Base-by-base conservation (phyloP, 2,888 invertebrate species). In the Chrysolina haemoptera region DNA sequence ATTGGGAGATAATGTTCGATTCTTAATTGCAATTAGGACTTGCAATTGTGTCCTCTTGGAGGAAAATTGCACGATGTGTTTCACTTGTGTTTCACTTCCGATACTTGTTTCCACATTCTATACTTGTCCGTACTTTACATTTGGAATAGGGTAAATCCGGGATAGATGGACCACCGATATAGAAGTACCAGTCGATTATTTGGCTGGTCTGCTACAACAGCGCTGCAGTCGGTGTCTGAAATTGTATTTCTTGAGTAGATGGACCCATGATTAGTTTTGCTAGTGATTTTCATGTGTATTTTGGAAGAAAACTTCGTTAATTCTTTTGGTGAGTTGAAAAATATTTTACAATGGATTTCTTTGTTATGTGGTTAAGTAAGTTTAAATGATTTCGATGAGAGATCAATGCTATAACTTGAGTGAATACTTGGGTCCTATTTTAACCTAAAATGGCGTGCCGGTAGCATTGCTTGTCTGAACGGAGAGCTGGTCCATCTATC, bases 261-360 rank as follows among this genome's bases (percentile, higher is more conserved):
- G n/a, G 46, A 46, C 6, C 46, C n/a, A n/a, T 46, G 46, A n/a
- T n/a, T 46, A 46, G 46, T 46, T 46, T 14, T 12, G n/a, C n/a
- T 46, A 6, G 46, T 46, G 46, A 46, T 12, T 46, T n/a, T 8
- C 46, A 46, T 46, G n/a, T 46, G 46, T 46, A 46, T 8, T n/a
- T 46, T n/a, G n/a, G 46, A 8, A 46, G 46, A 46, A 46, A 46
- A 46, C 46, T 46, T 46, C 46, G n/a, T 46, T 46, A n/a, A 46
- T 46, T 46, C 8, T 8, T 46, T 46, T 46, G 27, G 27, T 27
- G 43, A 43, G 43, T 11, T 43, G 43, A 43, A 43, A 43, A 43
- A 43, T 43, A 43, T 43, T 43, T 43, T 43, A 43, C 14, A 43
- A 9, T 11, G 14, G 43, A 43, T 43, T 6, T 43, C 43, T 43